These are phyloP conservation scores for Rhodophaea formosa DNA, from an alignment of 2,888 invertebrate species.

Conservation along the genomic window DNA sequence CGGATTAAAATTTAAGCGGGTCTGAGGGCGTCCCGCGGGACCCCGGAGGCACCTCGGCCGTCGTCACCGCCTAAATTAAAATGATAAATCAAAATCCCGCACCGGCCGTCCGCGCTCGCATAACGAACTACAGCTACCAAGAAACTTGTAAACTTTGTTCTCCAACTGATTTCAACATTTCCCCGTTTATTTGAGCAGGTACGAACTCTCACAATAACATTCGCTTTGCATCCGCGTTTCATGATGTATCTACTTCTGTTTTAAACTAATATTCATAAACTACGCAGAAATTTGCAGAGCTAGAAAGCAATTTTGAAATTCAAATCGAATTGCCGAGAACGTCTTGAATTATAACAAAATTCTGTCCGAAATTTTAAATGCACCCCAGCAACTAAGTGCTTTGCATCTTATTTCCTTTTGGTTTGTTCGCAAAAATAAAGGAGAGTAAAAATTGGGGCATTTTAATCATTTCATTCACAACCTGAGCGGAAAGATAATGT, in stretches of 20 bases:
- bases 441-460: slow-evolving; percentile 58
- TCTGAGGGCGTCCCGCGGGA: slow-evolving; percentile 52
- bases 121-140: slow-evolving; percentile 37
- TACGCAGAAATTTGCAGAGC: not conserved
- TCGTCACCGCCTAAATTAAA: slow-evolving; percentile 74
- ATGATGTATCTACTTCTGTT: slow-evolving; percentile 1
- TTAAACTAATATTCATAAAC: slow-evolving; percentile 4
- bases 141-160: slow-evolving; percentile 36
- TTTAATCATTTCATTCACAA: slow-evolving; percentile 69
- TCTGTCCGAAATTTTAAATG: slow-evolving; percentile 20
- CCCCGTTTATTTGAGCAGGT: slow-evolving; percentile 26
- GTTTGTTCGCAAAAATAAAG: slow-evolving; percentile 30
- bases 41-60: slow-evolving; percentile 55
- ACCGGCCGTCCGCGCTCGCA: slow-evolving; percentile 46
- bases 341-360: slow-evolving; percentile 19
- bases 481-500: slow-evolving; percentile 62
- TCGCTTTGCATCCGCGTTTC: not conserved
- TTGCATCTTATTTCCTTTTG: slow-evolving; percentile 23
- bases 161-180: slow-evolving; percentile 33
- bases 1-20: slow-evolving; percentile 62
- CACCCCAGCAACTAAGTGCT: slow-evolving; percentile 18
- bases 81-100: slow-evolving; percentile 76
- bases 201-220: not conserved
- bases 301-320: slow-evolving; percentile 12
- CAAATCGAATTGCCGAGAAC: slow-evolving; percentile 14